A percentile compares a stretch with the other conserved stretches of the same genome.
These are phyloP conservation scores for Adoxophyes honmai DNA, from an alignment of 1,140 invertebrate genomes.

Conservation along the genomic window DNA sequence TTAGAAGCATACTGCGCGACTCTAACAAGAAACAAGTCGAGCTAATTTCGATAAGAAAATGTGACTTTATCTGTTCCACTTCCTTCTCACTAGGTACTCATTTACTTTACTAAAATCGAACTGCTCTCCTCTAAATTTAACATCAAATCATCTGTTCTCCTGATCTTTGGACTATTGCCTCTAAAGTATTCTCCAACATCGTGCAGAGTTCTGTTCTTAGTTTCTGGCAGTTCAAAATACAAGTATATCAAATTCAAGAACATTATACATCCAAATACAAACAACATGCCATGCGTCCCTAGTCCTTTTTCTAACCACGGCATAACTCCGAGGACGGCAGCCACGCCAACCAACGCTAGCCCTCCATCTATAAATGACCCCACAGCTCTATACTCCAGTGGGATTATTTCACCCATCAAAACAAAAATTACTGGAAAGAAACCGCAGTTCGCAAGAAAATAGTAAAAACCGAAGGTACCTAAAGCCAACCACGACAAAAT, in stretches of 20 bases:
- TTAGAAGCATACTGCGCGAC: too few species aligned
- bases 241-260: conserved; percentile 29
- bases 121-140: too few species aligned
- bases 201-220: conserved; percentile 49
- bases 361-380: conserved; percentile 33
- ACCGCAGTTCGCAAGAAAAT: conserved; percentile 35
- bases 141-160: too few species aligned
- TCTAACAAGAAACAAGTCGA: too few species aligned
- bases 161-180: too few species aligned
- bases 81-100: too few species aligned
- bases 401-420: conserved; percentile 41
- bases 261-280: conserved; percentile 26
- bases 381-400: conserved; percentile 38
- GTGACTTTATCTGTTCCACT: too few species aligned
- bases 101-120: too few species aligned
- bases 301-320: conserved; percentile 20
- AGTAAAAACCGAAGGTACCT: conserved; percentile 30
- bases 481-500: conserved; percentile 27
- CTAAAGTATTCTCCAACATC: conserved; percentile 35
- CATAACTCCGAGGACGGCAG: conserved; percentile 34
- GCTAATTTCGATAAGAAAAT: too few species aligned
- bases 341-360: conserved; percentile 31
- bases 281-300: conserved; percentile 30
- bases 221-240: conserved; percentile 41
- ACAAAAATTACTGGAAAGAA: conserved; percentile 36